phyloP scores from a whole-genome alignment of 2,797 vertebrate species.

The Cyclopterus lumpus region DNA sequence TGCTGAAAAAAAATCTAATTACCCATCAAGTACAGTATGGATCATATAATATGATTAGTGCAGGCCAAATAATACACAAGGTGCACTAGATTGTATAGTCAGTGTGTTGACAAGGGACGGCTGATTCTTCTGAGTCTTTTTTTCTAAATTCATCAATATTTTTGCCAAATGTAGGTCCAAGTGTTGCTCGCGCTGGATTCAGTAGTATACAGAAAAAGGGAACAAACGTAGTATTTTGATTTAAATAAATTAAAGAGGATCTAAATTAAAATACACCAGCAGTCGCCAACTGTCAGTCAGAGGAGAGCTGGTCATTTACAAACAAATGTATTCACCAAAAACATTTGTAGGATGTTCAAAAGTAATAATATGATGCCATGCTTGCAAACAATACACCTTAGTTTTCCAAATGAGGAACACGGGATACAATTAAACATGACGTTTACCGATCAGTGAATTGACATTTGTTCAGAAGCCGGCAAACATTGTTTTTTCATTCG shows the following conservation, averaged over 20 bases:
- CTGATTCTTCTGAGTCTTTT: background rate
- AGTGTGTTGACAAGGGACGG: background rate
- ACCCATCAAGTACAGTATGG: conserved; percentile 38
- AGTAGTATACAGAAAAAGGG: background rate
- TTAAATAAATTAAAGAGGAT: background rate
- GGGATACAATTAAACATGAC: conserved; percentile 3
- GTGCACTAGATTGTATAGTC: background rate
- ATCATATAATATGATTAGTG: conserved; percentile 44
- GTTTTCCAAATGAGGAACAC: background rate
- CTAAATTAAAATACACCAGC: background rate
- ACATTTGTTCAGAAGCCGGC: conserved; percentile 16
- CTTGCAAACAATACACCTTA: background rate
- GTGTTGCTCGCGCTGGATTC: background rate
- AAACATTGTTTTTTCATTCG: conserved; percentile 16
- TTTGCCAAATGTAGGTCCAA: background rate
- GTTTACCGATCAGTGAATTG: conserved; percentile 19
- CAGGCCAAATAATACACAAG: conserved; percentile 35
- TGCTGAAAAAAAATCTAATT: conserved; percentile 59
- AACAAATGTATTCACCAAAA: background rate
- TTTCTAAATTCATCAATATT: conserved; percentile 12
- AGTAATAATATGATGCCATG: background rate
- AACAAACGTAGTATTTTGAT: background rate
- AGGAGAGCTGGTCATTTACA: background rate
- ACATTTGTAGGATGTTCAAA: background rate
- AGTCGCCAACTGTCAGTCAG: background rate